Percentiles rank a stretch among this genome's conserved stretches.
Evolutionary conservation across 2,797 vertebrate genomes (phyloP).

Genomic region (Darevskia mixta): DNA sequence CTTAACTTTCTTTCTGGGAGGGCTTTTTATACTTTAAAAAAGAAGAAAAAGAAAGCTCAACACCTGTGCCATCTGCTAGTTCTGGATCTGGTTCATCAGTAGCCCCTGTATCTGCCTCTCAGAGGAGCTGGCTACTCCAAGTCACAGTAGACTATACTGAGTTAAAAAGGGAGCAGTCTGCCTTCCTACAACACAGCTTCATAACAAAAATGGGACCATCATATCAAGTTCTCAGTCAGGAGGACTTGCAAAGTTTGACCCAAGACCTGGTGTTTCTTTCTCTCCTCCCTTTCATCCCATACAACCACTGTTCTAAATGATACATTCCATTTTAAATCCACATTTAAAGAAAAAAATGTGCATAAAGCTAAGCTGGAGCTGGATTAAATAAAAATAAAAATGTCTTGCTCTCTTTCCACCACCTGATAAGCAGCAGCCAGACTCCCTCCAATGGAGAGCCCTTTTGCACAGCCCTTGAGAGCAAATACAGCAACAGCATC

Average conservation of each 20-base stretch:
- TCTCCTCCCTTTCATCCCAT: not conserved
- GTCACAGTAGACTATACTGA: too few relatives aligned
- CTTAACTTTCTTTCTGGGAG: too few relatives aligned
- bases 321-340: not conserved
- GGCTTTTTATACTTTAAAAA: too few relatives aligned
- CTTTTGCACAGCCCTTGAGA: not conserved
- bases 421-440: accelerated
- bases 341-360: not conserved
- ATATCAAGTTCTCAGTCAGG: not conserved
- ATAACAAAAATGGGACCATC: not conserved
- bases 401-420: not conserved
- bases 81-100: too few relatives aligned
- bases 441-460: accelerated
- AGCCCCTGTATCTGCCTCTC: too few relatives aligned
- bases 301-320: not conserved
- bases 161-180: too few relatives aligned
- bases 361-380: not conserved
- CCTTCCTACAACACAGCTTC: too few relatives aligned
- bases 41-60: too few relatives aligned
- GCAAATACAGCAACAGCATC: slow-evolving; percentile 49
- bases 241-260: too few relatives aligned
- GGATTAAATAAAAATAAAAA: not conserved
- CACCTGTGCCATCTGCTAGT: too few relatives aligned
- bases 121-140: too few relatives aligned
- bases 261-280: too few relatives aligned